Evolutionary conservation across 2,888 invertebrate species (phyloP).

Genomic region (Rotaria sp.): DNA sequence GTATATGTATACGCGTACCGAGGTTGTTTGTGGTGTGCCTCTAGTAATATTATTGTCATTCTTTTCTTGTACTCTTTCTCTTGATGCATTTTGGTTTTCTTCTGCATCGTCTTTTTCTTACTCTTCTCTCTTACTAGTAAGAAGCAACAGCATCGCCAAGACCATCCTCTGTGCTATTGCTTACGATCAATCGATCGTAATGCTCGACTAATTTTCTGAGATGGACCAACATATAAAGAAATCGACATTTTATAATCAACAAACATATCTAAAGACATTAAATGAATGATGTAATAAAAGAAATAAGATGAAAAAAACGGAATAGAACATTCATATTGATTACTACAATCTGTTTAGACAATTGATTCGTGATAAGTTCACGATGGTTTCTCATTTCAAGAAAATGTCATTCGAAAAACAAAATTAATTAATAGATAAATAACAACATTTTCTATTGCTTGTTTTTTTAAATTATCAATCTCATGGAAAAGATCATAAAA

Average conservation of each 20-base stretch:
- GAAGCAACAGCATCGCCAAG: not conserved
- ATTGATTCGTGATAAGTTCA: not conserved
- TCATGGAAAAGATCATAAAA: not conserved
- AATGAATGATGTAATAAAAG: not conserved
- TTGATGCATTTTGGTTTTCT: not conserved
- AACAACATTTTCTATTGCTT: not conserved
- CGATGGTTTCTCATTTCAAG: not conserved
- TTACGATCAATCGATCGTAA: not conserved
- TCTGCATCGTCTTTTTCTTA: not conserved
- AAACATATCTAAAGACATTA: not conserved
- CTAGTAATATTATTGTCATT: slow-evolving; percentile 16
- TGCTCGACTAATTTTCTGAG: not conserved
- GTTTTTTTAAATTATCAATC: not conserved
- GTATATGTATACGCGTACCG: not conserved
- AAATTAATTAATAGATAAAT: not conserved
- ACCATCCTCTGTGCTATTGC: not conserved
- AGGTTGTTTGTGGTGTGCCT: not conserved
- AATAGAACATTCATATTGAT: not conserved
- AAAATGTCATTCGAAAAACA: not conserved
- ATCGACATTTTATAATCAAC: slow-evolving; percentile 7
- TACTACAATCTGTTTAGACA: not conserved
- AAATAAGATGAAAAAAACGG: not conserved
- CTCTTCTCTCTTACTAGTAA: not conserved
- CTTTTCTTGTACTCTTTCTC: not conserved
- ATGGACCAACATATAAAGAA: not conserved